Evolutionary conservation across 2,797 vertebrate genomes (phyloP).

Genomic region (Acipenser oxyrinchus): DNA sequence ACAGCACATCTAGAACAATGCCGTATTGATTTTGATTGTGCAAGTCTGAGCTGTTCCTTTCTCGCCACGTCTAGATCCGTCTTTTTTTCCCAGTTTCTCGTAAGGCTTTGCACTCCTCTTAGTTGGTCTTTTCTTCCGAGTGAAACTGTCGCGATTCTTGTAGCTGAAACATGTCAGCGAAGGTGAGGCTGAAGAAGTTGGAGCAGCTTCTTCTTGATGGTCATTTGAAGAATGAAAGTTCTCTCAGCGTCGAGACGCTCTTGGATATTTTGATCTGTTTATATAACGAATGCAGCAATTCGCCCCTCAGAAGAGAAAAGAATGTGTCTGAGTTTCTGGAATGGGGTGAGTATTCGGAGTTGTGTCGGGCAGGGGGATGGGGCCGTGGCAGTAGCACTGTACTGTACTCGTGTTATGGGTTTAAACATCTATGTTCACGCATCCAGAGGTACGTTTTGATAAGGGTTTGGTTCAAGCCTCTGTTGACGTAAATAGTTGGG

Average conservation of each 20-base stretch:
- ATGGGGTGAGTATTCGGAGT: conserved; percentile 69
- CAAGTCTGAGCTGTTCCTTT: conserved; percentile 33
- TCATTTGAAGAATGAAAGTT: conserved; percentile 60
- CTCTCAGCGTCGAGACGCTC: conserved; percentile 84
- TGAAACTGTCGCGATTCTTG: not conserved
- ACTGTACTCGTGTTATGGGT: too few species aligned
- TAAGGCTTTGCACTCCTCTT: conserved; percentile 12
- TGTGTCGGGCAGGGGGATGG: not conserved
- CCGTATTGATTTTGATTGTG: conserved; percentile 42
- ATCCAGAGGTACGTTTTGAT: not conserved
- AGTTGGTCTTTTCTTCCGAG: too few species aligned
- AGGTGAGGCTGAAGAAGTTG: conserved; percentile 86
- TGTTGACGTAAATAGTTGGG: not conserved
- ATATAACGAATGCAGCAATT: conserved; percentile 73
- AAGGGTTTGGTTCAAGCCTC: not conserved
- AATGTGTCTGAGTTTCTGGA: conserved; percentile 90
- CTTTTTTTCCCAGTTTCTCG: conserved; percentile 13
- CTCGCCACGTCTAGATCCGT: conserved; percentile 25
- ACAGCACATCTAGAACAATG: conserved; percentile 32
- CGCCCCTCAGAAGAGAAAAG: conserved; percentile 80
- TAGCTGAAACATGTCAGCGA: conserved; percentile 75
- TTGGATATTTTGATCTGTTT: conserved; percentile 86
- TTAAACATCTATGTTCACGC: too few species aligned
- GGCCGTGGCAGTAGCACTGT: too few species aligned
- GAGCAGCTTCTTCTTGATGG: conserved; percentile 84